These are phyloP conservation scores for Digitonthophagus gazella DNA, from an alignment of 2,888 invertebrate species.

Conservation along the genomic window DNA sequence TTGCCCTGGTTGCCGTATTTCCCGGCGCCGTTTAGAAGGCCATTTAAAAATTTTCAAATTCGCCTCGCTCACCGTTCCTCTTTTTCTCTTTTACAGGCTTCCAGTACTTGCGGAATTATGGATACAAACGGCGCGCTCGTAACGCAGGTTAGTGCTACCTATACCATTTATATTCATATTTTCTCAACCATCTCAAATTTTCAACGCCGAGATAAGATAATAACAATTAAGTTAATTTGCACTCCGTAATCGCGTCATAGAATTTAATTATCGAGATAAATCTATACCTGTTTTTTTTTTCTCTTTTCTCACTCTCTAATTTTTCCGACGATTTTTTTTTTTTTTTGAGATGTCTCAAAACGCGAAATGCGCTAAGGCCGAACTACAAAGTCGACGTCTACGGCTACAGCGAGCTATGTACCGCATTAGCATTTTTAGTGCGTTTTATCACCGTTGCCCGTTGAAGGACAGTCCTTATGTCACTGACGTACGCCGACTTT, in stretches of 20 bases:
- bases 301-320: too few species aligned
- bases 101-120: conserved; percentile 31
- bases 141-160: conserved; percentile 29
- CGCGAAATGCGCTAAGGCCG: too few species aligned
- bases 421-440: conserved; percentile 11
- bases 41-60: conserved; percentile 9
- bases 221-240: conserved; percentile 12
- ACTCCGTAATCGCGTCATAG: conserved; percentile 7
- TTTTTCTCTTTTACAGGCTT: conserved; percentile 32
- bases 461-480: conserved; percentile 11
- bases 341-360: too few species aligned
- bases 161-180: background rate
- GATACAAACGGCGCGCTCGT: conserved; percentile 28
- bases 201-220: conserved; percentile 2
- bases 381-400: background rate
- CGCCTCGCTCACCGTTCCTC: background rate
- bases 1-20: conserved; percentile 40
- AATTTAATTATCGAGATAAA: conserved; percentile 11
- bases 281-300: conserved; percentile 15
- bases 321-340: too few species aligned
- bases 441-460: conserved; percentile 3
- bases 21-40: conserved; percentile 6
- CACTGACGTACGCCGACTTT: background rate
- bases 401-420: background rate
- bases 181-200: background rate